Evolutionary conservation across 2,797 vertebrate species (phyloP).

Genomic region (Centropyge bicolor): DNA sequence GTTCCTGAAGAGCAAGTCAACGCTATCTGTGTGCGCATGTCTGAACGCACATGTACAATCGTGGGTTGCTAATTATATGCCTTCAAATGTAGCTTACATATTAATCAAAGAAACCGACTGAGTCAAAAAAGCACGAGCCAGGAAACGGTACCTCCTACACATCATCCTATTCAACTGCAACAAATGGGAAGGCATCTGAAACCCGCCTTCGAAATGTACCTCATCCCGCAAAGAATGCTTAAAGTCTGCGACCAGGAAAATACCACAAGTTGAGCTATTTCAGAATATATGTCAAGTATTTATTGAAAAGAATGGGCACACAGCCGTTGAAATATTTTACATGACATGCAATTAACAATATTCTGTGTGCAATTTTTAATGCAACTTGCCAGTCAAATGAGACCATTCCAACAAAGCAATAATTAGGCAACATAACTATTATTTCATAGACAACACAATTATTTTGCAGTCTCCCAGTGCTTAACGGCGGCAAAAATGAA

Average conservation of each 20-base stretch:
- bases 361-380: constrained; percentile 22
- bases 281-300: neutral
- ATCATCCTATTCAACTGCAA: constrained; percentile 23
- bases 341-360: constrained; percentile 16
- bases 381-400: constrained; percentile 43
- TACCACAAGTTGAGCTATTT: neutral
- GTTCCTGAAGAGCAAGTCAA: constrained; percentile 19
- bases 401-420: constrained; percentile 48
- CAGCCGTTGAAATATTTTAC: constrained; percentile 13
- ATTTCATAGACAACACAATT: constrained; percentile 64
- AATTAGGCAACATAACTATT: constrained; percentile 59
- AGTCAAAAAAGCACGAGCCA: constrained; percentile 14
- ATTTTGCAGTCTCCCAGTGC: constrained; percentile 40
- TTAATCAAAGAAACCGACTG: constrained; percentile 38
- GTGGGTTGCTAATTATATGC: constrained; percentile 51
- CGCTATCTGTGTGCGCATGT: neutral
- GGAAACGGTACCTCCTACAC: constrained; percentile 40
- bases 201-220: neutral
- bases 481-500: constrained; percentile 29
- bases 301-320: neutral
- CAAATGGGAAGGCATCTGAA: constrained; percentile 16
- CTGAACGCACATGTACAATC: neutral
- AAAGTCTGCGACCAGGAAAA: neutral
- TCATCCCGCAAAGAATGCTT: constrained; percentile 4
- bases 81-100: constrained; percentile 31